Evolutionary conservation across 2,888 invertebrate genomes (phyloP).

Genomic region (Stenodema calcarata): DNA sequence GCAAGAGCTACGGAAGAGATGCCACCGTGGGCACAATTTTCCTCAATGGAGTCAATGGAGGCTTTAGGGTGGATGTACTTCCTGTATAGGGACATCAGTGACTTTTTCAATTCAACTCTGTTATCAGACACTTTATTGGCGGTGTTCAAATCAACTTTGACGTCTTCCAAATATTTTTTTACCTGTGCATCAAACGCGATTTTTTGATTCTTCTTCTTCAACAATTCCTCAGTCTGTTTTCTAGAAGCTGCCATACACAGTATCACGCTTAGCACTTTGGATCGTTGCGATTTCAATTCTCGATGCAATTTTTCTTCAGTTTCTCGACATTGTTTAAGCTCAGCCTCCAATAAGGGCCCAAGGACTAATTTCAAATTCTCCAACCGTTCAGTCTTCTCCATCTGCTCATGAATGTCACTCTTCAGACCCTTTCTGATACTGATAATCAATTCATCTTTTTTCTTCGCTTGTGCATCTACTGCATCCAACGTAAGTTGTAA

Average conservation of each 20-base stretch:
- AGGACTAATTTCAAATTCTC: conserved; percentile 21
- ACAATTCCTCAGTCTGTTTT: not conserved
- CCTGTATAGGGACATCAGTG: not conserved
- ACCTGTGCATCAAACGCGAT: not conserved
- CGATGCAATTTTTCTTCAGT: not conserved
- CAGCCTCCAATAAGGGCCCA: conserved; percentile 7
- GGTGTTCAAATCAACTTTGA: conserved; percentile 9
- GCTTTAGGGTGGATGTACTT: conserved; percentile 28
- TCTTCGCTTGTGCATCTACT: conserved; percentile 21
- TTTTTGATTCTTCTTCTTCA: conserved; percentile 7
- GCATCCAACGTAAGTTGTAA: conserved; percentile 21
- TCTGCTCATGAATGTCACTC: conserved; percentile 25
- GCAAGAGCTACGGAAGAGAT: not conserved
- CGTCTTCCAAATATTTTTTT: conserved; percentile 25
- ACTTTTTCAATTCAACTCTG: conserved; percentile 4
- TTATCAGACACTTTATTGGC: conserved; percentile 4
- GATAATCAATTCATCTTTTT: conserved; percentile 33
- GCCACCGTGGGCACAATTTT: not conserved
- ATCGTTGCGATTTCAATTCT: not conserved
- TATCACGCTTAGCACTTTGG: not conserved
- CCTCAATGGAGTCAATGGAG: not conserved
- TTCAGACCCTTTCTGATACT: not conserved
- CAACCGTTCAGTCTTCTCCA: conserved; percentile 29
- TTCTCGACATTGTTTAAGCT: not conserved
- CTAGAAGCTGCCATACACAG: conserved; percentile 13